A percentile compares a stretch with the other conserved stretches of the same genome.
These are phyloP conservation scores for Chlorocebus sabaeus DNA, from an alignment of 2,113 vertebrate species.

Conservation along the genomic window DNA sequence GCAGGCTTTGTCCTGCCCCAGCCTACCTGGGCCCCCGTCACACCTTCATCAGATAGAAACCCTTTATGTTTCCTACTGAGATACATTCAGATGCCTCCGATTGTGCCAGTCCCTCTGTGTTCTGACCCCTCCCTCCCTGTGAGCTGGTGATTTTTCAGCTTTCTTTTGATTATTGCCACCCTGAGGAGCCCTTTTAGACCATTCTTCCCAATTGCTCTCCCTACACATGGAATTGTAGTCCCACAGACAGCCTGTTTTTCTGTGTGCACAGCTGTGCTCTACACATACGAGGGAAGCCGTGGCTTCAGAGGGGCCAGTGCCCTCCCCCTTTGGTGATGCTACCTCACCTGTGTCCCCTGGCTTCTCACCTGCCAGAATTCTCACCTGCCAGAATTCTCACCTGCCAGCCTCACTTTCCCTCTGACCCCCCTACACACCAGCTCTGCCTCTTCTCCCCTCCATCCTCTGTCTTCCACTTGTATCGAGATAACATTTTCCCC, in stretches of 20 bases:
- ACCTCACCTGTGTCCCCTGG: background rate
- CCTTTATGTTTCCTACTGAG: background rate
- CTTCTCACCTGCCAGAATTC: background rate
- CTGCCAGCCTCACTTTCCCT: background rate
- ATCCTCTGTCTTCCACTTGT: background rate
- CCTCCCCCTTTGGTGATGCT: background rate
- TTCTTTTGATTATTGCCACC: background rate
- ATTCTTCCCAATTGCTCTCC: background rate
- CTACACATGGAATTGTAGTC: background rate
- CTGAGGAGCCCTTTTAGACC: background rate
- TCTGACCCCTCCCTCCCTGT: background rate
- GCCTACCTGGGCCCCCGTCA: too few species aligned
- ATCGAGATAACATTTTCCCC: background rate
- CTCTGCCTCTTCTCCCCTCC: fast-evolving
- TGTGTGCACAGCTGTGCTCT: background rate
- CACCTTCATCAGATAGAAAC: background rate
- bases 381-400: too few species aligned
- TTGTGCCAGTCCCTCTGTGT: background rate
- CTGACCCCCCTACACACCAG: background rate
- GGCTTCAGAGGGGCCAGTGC: too few species aligned
- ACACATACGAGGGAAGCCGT: background rate
- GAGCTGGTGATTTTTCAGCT: background rate
- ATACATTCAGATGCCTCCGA: background rate
- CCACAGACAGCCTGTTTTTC: background rate
- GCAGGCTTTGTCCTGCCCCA: too few species aligned